Percentiles rank a stretch among this genome's conserved stretches.
Evolutionary conservation across 2,888 invertebrate species (phyloP).

Genomic region (Liodrosophila aerea): DNA sequence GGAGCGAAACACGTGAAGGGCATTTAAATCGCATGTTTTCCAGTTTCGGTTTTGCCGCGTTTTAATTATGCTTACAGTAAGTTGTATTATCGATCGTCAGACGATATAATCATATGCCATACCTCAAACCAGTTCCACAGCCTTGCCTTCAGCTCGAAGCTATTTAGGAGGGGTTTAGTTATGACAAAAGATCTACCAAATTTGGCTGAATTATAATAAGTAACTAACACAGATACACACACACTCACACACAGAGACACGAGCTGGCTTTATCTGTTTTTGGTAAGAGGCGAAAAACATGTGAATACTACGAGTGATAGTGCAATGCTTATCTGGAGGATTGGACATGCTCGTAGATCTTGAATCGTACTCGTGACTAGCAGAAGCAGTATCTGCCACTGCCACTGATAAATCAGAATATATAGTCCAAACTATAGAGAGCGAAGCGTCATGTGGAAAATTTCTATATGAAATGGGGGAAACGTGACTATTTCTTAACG

Average conservation of each 20-base stretch:
- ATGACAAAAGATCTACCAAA: constrained; percentile 24
- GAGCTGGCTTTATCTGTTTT: constrained; percentile 45
- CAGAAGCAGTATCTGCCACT: neutral
- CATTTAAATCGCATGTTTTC: constrained; percentile 20
- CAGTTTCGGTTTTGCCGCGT: constrained; percentile 21
- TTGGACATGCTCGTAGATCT: constrained; percentile 43
- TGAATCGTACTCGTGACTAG: constrained; percentile 38
- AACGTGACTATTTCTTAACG: too few relatives aligned
- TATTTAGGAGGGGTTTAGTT: constrained; percentile 1
- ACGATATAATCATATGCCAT: constrained; percentile 3
- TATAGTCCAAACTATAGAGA: too few relatives aligned
- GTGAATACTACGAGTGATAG: constrained; percentile 42
- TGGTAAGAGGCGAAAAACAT: constrained; percentile 38
- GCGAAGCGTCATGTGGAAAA: too few relatives aligned
- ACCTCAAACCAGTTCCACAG: constrained; percentile 54
- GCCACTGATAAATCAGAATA: constrained; percentile 30
- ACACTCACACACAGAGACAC: constrained; percentile 4
- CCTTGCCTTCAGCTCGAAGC: constrained; percentile 20
- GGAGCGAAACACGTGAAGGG: constrained; percentile 54
- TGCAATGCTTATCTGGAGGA: constrained; percentile 44
- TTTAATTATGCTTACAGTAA: constrained; percentile 46
- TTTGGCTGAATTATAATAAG: neutral
- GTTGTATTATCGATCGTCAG: constrained; percentile 5
- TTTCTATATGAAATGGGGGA: too few relatives aligned
- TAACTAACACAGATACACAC: constrained; percentile 8